Percentiles rank a stretch among this genome's conserved stretches.
Evolutionary conservation across 2,888 invertebrate genomes (phyloP).

Genomic region (Punctoribates punctum): DNA sequence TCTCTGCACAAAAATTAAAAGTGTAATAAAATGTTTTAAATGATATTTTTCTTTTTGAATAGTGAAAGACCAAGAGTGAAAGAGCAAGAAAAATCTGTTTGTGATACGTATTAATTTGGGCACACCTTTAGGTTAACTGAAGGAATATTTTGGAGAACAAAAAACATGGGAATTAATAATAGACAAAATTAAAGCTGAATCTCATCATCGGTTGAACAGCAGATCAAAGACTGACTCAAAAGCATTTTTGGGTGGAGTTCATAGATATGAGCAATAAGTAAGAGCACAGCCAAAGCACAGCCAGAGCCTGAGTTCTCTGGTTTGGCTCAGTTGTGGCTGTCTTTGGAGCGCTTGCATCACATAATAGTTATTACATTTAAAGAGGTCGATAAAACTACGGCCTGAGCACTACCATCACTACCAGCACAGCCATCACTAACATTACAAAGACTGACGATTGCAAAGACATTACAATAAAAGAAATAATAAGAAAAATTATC

Average conservation of each 20-base stretch:
- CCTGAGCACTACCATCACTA: neutral
- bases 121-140: neutral
- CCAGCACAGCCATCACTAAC: neutral
- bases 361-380: conserved; percentile 32
- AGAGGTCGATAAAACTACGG: conserved; percentile 33
- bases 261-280: neutral
- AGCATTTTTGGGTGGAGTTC: conserved; percentile 24
- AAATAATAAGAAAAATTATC: conserved; percentile 1
- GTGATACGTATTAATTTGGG: neutral
- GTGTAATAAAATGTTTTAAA: neutral
- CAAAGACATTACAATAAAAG: conserved; percentile 2
- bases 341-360: neutral
- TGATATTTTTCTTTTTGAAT: neutral
- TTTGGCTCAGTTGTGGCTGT: neutral
- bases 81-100: neutral
- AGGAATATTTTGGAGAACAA: neutral
- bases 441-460: no score
- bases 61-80: neutral
- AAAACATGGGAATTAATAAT: neutral
- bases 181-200: neutral
- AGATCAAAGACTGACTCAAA: neutral
- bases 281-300: no score
- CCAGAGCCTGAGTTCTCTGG: neutral
- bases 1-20: neutral
- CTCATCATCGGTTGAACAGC: neutral